Base-by-base conservation (phyloP, 2,113 vertebrate genomes). In the Noctilio leporinus region DNA sequence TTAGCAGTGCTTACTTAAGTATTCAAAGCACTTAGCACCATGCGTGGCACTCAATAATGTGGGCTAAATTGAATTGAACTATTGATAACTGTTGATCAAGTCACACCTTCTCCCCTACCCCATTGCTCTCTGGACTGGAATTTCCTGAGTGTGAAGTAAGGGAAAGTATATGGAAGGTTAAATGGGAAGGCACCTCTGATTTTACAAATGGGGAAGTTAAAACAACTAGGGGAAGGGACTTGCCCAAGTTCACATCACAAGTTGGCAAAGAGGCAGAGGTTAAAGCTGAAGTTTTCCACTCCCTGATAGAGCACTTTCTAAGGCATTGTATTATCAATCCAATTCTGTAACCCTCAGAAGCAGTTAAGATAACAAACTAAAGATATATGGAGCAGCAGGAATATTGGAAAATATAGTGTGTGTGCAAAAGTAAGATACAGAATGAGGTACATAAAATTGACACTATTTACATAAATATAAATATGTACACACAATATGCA, bases 21-120 rank as follows among this genome's bases (percentile, higher is more conserved):
- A 69, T 72, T 28, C 86, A 70, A 93, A 95, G 45, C 43, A 89
- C n/a, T 96, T 95, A 91, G 69, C 53, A 82, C 78, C 72, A 83
- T 86, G 53, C 47, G 30, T 83, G 62, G n/a, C 69, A 78, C 55
- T 77, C 86, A 91, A 2, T 82, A 96, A 82, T 49, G 72, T 77
- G 69, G 73, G 49, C 53, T 85, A 89, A 85, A 57, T 93, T 65
- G 72, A 93, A 80, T 26, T 33, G 14, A 78, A 57, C 70, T 95
- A 28, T 67, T 53, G 83, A 30, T 82, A 93, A 88, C 24, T 82
- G 22, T 72, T 93, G 26, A 83, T 86, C 38, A 70, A 89, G 49
- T 86, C 75, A 40, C 26, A 43, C 24, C 7, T 7, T 86, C 75
- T 35, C 26, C 49, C 24, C 7, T 7, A 33, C 57, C 10, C 57